phyloP scores from a whole-genome alignment of 2,888 invertebrate genomes.

The Cerastis leucographa region DNA sequence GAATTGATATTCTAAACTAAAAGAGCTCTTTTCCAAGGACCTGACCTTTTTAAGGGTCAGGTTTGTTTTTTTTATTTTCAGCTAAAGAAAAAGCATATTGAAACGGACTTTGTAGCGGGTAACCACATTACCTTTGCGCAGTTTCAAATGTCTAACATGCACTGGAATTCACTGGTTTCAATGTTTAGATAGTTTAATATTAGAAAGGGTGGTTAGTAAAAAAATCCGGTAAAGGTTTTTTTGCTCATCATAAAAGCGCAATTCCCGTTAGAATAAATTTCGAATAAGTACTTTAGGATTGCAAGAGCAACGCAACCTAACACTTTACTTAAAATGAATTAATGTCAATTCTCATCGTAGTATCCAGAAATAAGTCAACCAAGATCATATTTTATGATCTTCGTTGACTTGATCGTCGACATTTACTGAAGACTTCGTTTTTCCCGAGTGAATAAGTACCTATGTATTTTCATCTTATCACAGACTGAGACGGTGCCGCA shows the following conservation, averaged over 20 bases:
- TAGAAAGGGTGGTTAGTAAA: too few species aligned
- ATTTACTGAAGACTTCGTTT: not conserved
- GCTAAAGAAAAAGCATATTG: not conserved
- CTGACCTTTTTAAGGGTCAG: not conserved
- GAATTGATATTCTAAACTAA: not conserved
- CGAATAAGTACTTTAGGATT: not conserved
- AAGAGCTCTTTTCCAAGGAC: not conserved
- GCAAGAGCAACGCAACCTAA: not conserved
- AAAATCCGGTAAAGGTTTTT: too few species aligned
- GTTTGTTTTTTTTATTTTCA: not conserved
- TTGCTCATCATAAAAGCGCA: not conserved
- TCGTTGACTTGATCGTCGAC: too few species aligned
- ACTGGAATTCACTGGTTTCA: not conserved
- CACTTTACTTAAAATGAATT: not conserved
- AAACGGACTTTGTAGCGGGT: not conserved
- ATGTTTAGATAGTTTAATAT: too few species aligned
- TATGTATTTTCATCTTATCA: conserved; percentile 11
- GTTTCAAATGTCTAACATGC: not conserved
- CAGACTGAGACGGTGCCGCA: not conserved
- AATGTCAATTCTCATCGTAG: not conserved
- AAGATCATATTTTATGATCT: not conserved
- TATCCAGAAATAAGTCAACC: not conserved
- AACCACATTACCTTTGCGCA: not conserved
- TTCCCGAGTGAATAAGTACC: not conserved
- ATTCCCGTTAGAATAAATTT: not conserved